Percentiles rank a stretch among this genome's conserved stretches.
Conservation (phyloP, 2,888 invertebrate genomes). For the Quadroppia sp. region DNA sequence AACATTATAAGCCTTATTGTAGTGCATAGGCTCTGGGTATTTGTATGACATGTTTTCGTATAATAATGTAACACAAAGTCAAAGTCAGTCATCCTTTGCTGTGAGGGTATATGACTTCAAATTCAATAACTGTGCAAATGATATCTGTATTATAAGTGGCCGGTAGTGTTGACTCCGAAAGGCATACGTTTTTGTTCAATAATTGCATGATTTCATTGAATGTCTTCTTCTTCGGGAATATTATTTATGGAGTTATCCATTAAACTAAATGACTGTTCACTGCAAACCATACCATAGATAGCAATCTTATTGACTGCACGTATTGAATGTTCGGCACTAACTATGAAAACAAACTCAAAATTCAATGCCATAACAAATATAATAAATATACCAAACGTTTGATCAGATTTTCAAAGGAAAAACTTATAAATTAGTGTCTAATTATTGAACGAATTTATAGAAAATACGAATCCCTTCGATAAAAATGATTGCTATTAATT, state of each 20-base stretch:
- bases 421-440: conserved; percentile 4
- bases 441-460: conserved; percentile 12
- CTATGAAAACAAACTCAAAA: background rate
- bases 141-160: conserved; percentile 6
- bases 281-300: conserved; percentile 19
- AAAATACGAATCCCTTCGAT: background rate
- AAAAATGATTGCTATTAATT: conserved; percentile 6
- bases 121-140: conserved; percentile 22
- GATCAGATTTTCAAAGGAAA: background rate
- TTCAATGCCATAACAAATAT: background rate
- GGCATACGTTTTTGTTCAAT: conserved; percentile 3
- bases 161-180: background rate
- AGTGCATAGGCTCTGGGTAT: background rate
- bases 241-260: conserved; percentile 25
- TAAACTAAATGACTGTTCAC: conserved; percentile 19
- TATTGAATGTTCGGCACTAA: background rate
- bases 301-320: conserved; percentile 24
- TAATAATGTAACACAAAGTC: conserved; percentile 11
- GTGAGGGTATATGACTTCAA: background rate
- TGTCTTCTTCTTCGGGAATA: background rate
- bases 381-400: background rate
- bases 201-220: conserved; percentile 11
- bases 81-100: background rate
- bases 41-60: background rate
- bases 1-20: background rate